Evolutionary conservation across 2,113 vertebrate genomes (phyloP).

Genomic region (Desmodus rotundus): DNA sequence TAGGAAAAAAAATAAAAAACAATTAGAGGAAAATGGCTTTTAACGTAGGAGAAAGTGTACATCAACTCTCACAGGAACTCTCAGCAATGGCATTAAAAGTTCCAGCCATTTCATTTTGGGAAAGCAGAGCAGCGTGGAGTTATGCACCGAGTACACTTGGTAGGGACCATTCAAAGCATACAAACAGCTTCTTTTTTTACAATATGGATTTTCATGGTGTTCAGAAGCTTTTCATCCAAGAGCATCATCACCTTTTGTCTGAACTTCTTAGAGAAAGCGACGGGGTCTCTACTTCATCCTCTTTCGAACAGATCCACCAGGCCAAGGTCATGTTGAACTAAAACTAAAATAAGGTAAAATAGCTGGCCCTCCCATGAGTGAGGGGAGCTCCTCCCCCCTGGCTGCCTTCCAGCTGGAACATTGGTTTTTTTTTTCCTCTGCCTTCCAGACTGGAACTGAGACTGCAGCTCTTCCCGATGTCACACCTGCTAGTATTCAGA

Average conservation of each 20-base stretch:
- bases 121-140: slow-evolving; percentile 58
- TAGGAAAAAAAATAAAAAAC: slow-evolving; percentile 75
- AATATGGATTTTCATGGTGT: background rate
- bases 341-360: too few relatives aligned
- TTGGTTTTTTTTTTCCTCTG: background rate
- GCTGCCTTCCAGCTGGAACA: background rate
- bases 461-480: background rate
- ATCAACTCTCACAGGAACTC: slow-evolving; percentile 66
- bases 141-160: slow-evolving; percentile 51
- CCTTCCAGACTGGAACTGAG: background rate
- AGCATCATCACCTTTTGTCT: slow-evolving; percentile 53
- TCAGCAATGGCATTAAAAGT: slow-evolving; percentile 47
- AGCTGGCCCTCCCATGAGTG: background rate
- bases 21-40: slow-evolving; percentile 70
- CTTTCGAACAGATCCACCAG: slow-evolving; percentile 32
- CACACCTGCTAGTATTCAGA: background rate
- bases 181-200: slow-evolving; percentile 42
- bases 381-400: background rate
- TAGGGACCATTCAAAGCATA: background rate
- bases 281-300: slow-evolving; percentile 32
- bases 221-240: slow-evolving; percentile 14
- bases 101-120: slow-evolving; percentile 47
- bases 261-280: slow-evolving; percentile 59
- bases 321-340: slow-evolving; percentile 15
- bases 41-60: slow-evolving; percentile 63